Base-by-base conservation (phyloP, 37 sponge, comb jelly and placozoan species). In the Axinella damicornis region DNA sequence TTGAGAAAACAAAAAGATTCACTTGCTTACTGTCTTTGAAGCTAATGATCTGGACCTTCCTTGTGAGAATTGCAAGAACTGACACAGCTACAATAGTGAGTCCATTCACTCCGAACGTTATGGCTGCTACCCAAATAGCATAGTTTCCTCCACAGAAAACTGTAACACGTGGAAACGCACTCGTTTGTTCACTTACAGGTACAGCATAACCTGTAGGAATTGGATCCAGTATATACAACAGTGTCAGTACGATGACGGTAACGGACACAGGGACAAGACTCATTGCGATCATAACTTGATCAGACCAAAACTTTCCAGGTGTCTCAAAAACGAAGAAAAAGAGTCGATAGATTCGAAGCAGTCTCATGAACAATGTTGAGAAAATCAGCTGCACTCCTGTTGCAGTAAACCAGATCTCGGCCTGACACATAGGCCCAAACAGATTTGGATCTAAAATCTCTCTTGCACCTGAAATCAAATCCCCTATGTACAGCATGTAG, bases 331-430 rank as follows among this genome's bases (percentile, higher is more conserved):
- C 46, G 40, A 58, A 21, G 14, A 71, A 60, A 38, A 82, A 82
- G 27, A 82, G 55, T 2, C 82, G 55, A 35, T 59, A 71, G 36
- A 82, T 72, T 22, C 82, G 32, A 15, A 82, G 40, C 21, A 82
- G 61, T 57, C 82, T 16, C 25, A 71, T 25, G 40, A 82, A 82
- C 25, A 82, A 46, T n/a, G 82, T 82, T 34, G 71, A 34, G 58
- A 71, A 71, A 20, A 82, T 71, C 4, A 71, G 35, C 39, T 82
- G 71, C 27, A 77, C 65, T 53, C 78, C 86, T 24, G 67, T 70
- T 37, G 27, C 34, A 28, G 46, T 32, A 31, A 56, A 56, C 86
- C 86, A 85, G 6, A 33, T 22, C 31, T 85, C 69, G 9, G 28
- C 0, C 20, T 31, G 17, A 32, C 86, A 85, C 12, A 68, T 16